These are phyloP conservation scores for Apamea sordens DNA, from an alignment of 2,888 invertebrate genomes.

Conservation along the genomic window DNA sequence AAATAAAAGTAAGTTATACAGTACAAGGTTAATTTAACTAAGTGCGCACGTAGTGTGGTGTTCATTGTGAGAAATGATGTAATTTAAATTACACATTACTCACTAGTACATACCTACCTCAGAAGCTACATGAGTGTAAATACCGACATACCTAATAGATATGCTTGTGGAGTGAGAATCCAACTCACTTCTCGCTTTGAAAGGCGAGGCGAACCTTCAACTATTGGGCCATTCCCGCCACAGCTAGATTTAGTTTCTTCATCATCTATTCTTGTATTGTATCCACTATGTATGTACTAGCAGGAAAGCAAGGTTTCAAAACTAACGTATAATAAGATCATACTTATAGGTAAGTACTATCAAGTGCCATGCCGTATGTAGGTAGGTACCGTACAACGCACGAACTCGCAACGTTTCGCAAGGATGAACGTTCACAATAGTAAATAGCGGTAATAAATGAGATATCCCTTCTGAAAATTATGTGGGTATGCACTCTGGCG, in stretches of 20 bases:
- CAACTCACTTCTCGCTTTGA: background rate
- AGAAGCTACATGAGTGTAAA: background rate
- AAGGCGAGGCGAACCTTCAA: background rate
- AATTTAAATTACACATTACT: background rate
- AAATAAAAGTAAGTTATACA: too few species aligned
- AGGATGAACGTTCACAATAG: constrained; percentile 47
- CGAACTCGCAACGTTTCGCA: constrained; percentile 24
- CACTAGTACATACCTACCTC: background rate
- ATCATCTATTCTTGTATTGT: background rate
- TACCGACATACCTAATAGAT: background rate
- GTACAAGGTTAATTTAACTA: too few species aligned
- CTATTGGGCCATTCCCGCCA: background rate
- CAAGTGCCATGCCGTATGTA: background rate
- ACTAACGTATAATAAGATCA: background rate
- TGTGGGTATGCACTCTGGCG: constrained; percentile 38
- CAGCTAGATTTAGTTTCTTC: background rate
- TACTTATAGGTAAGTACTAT: background rate
- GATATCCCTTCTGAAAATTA: constrained; percentile 55
- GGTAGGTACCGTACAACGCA: background rate
- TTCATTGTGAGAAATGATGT: too few species aligned
- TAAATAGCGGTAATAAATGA: constrained; percentile 55
- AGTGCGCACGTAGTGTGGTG: too few species aligned
- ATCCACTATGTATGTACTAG: too few species aligned
- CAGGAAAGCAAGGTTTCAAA: background rate
- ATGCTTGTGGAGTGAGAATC: background rate